These are phyloP conservation scores for Anguilla rostrata DNA, from an alignment of 2,113 vertebrate species.

Conservation along the genomic window DNA sequence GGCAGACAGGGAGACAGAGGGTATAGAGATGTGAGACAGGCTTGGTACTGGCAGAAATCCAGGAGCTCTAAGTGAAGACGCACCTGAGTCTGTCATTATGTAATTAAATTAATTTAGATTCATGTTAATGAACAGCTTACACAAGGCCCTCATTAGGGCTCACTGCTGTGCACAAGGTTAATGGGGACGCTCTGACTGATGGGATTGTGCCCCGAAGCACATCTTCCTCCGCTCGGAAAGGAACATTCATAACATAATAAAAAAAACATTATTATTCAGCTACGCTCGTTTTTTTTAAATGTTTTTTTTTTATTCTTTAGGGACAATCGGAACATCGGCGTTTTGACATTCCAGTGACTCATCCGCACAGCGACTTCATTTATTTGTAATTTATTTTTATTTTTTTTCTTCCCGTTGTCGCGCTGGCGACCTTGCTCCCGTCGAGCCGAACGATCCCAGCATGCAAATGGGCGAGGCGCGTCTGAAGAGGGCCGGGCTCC, in stretches of 20 bases:
- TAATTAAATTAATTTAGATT: constrained; percentile 43
- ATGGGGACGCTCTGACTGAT: constrained; percentile 34
- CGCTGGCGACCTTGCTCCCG: neutral
- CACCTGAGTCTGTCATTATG: constrained; percentile 42
- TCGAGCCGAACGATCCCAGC: neutral
- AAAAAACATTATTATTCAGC: neutral
- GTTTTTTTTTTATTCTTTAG: neutral
- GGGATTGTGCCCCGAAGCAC: constrained; percentile 16
- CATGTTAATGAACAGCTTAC: constrained; percentile 38
- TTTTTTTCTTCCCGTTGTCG: neutral
- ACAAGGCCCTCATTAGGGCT: constrained; percentile 32
- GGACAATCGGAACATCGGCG: neutral
- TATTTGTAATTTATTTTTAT: neutral
- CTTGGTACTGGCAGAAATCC: constrained; percentile 25
- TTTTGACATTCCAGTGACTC: neutral
- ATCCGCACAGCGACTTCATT: neutral
- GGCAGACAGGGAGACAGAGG: neutral
- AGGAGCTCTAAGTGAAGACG: constrained; percentile 20
- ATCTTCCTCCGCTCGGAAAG: neutral
- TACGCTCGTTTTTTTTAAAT: neutral
- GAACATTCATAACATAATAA: neutral
- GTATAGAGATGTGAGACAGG: neutral
- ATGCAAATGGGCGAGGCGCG: neutral
- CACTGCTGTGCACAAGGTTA: constrained; percentile 37
- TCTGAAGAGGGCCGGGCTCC: neutral